Evolutionary conservation across 2,888 invertebrate genomes (phyloP), one percentile per base, ranked within the genome.

Genomic region (Euzetes globulus): DNA sequence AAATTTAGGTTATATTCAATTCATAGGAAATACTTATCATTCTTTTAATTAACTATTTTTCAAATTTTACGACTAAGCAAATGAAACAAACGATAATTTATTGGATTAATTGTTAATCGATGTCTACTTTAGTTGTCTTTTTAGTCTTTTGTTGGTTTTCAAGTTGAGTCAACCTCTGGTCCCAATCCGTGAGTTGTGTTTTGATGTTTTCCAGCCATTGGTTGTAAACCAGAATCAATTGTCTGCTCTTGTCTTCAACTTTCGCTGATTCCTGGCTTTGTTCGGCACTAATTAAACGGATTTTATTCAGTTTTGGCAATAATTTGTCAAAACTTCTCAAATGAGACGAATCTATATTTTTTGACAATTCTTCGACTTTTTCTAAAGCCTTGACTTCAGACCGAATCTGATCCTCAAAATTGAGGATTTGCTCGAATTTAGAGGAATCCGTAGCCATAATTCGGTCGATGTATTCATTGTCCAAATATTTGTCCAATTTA

Each of bases 341-440:
- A 37, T 65, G 65, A 37, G 19, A 5, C n/a, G 37, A 65, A 65
- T 65, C 65, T 1, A 65, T 37, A n/a, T 37, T 17, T 41, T 33
- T 37, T 7, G 33, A 17, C 41, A 74, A 60, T 37, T 33, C 19
- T 33, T 29, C 47, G 25, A 74, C 70, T 41, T 33, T 19, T 27
- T 45, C 55, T 15, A 55, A 22, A 41, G 6, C n/a, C 11, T 47
- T 45, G 13, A 52, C 19, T 29, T 74, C 74, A 6, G 11, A 9
- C 50, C 29, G n/a, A 27, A 74, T 74, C 55, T 74, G 70, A 52
- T 74, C 52, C 50, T 74, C 74, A 74, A 74, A 74, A n/a, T 29
- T 71, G 33, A 74, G 19, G 15, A 74, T 50, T 71, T 74, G 47
- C 41, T 74, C 74, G 15, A 45, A 71, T 55, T 70, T 70, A 1